Evolutionary conservation across 2,888 invertebrate genomes (phyloP), one percentile per base, ranked within the genome.

Genomic region (Orgyia antiqua): DNA sequence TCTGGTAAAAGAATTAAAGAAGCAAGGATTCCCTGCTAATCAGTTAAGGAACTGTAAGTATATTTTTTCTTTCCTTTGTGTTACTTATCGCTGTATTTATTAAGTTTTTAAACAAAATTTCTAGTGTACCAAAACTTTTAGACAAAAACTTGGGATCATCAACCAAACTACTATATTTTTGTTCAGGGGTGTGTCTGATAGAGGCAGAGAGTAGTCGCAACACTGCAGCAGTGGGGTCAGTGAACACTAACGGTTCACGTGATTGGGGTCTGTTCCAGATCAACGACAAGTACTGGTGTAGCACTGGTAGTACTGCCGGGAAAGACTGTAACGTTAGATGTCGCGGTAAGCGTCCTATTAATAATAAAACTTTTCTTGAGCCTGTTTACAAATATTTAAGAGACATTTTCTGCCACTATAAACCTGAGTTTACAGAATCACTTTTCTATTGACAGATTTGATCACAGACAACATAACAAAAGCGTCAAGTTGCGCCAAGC

Each of bases 251-350:
- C 57, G 88, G 89, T 0, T 84, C 84, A 25, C 58, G 62, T 10
- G 87, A 87, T 66, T 84, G 80, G 51, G 88, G 88, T 0, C 87
- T 88, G 29, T 87, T 77, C 65, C 87, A 83, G 62, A 79, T 86
- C 43, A 84, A 78, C 47, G 74, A 77, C 54, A 68, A 63, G 19
- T 77, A 73, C 45, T 86, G 82, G 83, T 86, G 86, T 51, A 70
- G 60, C 38, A 65, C 57, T 9, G 67, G 56, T 3, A 36, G 31
- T 15, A 44, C 45, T 0, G 47, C 65, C 1, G 79, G 78, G 2
- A 73, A 72, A 31, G 80, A 73, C 39, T 83, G 80, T 46, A 58
- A 69, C 27, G 58, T 74, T 18, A 65, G 57, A n/a, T 80, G 80
- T 37, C 40, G 49, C 11, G 66, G 58, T 58, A 20, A 9, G 20